Evolutionary conservation across 2,888 invertebrate genomes (phyloP).

Genomic region (Nemotelus pantherinus): DNA sequence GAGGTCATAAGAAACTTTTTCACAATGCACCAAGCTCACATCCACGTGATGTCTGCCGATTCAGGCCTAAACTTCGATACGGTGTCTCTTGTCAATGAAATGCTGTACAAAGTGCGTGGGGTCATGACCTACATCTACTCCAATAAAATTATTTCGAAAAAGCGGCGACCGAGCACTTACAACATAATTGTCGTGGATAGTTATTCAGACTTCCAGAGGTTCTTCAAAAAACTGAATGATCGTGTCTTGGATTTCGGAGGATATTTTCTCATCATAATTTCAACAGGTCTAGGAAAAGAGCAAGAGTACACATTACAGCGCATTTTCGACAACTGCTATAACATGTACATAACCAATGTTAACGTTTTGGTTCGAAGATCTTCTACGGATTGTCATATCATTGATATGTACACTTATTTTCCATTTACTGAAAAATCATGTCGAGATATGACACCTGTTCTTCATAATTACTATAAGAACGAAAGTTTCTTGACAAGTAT

Average conservation of each 20-base stretch:
- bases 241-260: constrained; percentile 7
- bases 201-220: constrained; percentile 10
- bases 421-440: constrained; percentile 58
- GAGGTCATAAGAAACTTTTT: not conserved
- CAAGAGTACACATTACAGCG: constrained; percentile 22
- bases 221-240: constrained; percentile 1
- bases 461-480: constrained; percentile 50
- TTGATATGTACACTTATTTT: constrained; percentile 58
- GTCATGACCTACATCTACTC: not conserved
- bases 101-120: constrained; percentile 5
- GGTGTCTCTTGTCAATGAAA: constrained; percentile 24
- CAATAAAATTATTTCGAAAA: not conserved
- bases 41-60: not conserved
- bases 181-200: constrained; percentile 32
- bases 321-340: constrained; percentile 59
- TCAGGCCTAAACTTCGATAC: not conserved
- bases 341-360: constrained; percentile 58
- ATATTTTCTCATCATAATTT: constrained; percentile 29
- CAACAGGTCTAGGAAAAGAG: not conserved
- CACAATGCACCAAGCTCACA: not conserved
- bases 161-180: not conserved
- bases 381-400: not conserved
- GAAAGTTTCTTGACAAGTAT: not conserved
- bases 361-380: constrained; percentile 54
- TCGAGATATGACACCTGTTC: constrained; percentile 55